Percentiles rank a stretch among this genome's conserved stretches.
Conservation (phyloP, 64 coral and sea anemone genomes). For the Montipora sp. region DNA sequence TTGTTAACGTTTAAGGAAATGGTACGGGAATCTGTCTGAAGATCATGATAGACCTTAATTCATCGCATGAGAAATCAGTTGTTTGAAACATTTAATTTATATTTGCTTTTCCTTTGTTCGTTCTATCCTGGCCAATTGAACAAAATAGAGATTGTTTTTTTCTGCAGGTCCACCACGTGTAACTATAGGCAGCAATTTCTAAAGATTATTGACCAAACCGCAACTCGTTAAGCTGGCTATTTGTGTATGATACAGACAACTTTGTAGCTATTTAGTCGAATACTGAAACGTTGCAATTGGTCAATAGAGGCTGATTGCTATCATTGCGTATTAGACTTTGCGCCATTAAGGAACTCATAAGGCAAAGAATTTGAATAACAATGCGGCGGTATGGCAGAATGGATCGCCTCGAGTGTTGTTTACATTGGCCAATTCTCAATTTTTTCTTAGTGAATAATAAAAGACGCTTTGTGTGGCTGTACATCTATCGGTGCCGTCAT, state of each 20-base stretch:
- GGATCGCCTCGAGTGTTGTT: slow-evolving; percentile 47
- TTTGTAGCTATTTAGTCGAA: neutral
- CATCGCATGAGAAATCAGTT: neutral
- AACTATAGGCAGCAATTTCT: neutral
- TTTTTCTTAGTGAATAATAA: neutral
- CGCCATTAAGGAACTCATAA: slow-evolving; percentile 1
- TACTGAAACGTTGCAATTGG: too few relatives aligned
- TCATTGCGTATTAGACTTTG: neutral
- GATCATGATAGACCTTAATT: neutral
- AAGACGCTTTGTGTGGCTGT: neutral
- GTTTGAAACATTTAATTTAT: slow-evolving; percentile 25
- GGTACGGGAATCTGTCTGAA: neutral
- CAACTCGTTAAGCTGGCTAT: neutral
- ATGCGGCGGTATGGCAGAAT: slow-evolving; percentile 2
- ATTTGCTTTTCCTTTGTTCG: slow-evolving; percentile 50
- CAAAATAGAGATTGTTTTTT: slow-evolving; percentile 25
- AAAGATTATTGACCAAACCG: neutral
- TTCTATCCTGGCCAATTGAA: slow-evolving; percentile 20
- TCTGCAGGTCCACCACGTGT: neutral
- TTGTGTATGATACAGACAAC: neutral
- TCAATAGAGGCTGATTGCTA: too few relatives aligned
- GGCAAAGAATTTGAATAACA: slow-evolving; percentile 13
- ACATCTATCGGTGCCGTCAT: slow-evolving; percentile 25
- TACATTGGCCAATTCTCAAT: slow-evolving; percentile 2
- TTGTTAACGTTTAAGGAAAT: neutral